Evolutionary conservation across 2,888 invertebrate genomes (phyloP).

Genomic region (Tenthredo livida): DNA sequence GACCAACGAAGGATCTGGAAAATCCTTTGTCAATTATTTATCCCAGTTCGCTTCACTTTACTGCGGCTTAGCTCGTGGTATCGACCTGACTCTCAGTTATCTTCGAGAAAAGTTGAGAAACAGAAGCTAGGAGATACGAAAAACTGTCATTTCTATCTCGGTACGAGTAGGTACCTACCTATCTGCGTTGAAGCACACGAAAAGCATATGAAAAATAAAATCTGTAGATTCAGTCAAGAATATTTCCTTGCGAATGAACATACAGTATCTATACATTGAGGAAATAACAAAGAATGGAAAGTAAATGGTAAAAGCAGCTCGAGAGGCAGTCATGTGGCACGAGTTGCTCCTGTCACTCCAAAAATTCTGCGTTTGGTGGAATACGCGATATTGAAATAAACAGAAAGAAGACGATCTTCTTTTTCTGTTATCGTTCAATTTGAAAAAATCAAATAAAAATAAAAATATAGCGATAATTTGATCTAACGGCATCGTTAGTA

Average conservation of each 20-base stretch:
- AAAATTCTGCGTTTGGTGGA: not conserved
- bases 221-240: constrained; percentile 30
- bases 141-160: not conserved
- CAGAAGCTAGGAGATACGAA: not conserved
- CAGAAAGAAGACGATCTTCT: not conserved
- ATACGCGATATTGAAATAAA: constrained; percentile 9
- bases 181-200: not conserved
- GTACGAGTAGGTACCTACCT: not conserved
- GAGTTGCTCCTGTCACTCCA: not conserved
- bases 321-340: constrained; percentile 4
- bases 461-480: not conserved
- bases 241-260: constrained; percentile 6
- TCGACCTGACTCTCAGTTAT: not conserved
- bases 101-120: not conserved
- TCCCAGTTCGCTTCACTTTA: not conserved
- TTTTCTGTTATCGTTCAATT: not conserved
- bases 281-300: not conserved
- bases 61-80: not conserved
- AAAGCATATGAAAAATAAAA: not conserved
- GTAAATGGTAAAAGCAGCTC: not conserved
- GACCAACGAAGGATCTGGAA: not conserved
- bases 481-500: not conserved
- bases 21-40: not conserved
- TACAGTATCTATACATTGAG: not conserved
- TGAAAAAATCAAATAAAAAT: too few species aligned